Evolutionary conservation across 1,140 invertebrate genomes (phyloP).

Genomic region (Neocloeon triangulifer): DNA sequence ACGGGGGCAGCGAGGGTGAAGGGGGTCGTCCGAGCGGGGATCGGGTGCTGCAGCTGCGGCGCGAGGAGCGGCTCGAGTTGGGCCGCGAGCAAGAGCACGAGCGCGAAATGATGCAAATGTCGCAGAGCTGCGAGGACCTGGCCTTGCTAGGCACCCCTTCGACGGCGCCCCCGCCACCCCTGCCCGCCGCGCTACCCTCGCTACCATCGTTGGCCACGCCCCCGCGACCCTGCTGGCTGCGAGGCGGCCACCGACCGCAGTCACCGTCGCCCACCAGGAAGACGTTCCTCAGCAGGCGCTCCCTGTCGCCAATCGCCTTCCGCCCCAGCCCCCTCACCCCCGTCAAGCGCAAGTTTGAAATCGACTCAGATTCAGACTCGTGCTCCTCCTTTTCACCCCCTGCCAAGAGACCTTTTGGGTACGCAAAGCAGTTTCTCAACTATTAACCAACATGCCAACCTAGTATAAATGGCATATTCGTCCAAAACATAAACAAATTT

Average conservation of each 20-base stretch:
- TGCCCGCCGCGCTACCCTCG: background rate
- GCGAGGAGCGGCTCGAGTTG: constrained; percentile 51
- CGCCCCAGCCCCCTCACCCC: constrained; percentile 44
- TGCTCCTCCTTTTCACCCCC: constrained; percentile 23
- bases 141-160: constrained; percentile 32
- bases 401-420: constrained; percentile 29
- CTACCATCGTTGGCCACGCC: background rate
- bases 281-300: constrained; percentile 51
- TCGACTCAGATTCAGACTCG: constrained; percentile 33
- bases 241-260: constrained; percentile 27
- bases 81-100: constrained; percentile 78
- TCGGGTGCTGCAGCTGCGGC: constrained; percentile 62
- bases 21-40: too few relatives aligned
- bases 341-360: constrained; percentile 57
- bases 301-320: constrained; percentile 62
- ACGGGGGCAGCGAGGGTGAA: too few relatives aligned
- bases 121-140: constrained; percentile 73
- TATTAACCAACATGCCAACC: too few relatives aligned
- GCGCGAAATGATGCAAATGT: constrained; percentile 72
- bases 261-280: constrained; percentile 66
- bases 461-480: too few relatives aligned
- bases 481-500: too few relatives aligned
- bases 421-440: too few relatives aligned
- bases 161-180: constrained; percentile 8
- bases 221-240: constrained; percentile 34